Evolutionary conservation across 2,797 vertebrate species (phyloP), one percentile per base, ranked within the genome.

Genomic region (Pangasius djambal): DNA sequence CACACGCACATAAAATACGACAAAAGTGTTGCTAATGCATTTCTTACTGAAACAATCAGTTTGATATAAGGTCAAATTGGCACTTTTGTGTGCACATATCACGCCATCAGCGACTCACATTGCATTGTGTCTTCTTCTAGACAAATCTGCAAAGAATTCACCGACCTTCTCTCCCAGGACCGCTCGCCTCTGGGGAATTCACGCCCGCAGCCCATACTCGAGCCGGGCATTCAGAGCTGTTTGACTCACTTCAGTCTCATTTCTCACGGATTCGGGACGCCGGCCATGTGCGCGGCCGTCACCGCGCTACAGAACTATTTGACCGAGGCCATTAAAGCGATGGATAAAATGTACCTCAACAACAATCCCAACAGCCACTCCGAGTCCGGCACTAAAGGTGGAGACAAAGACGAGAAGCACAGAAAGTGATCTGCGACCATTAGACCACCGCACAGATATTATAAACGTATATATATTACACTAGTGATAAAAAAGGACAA

Each of bases 331-430:
- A 98, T 99, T 95, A 99, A 99, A 96, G 98, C 98, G 95, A 99
- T 99, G 98, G 98, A 99, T 98, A 99, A 99, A 98, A 99, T 99
- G 98, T 99, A 99, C 97, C 98, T 99, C 97, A 99, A 97, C 97
- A 98, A 97, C 91, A 98, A 97, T 94, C 98, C 98, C 93, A 99
- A 98, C 97, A 99, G 97, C 96, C 98, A 99, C 97, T 98, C 98
- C 95, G 98, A 99, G 94, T 98, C 95, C 96, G 97, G 97, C 96
- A 96, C 97, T 96, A 99, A 99, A 97, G 97, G 97, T 92, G 95
- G 97, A 86, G 98, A 99, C 96, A 99, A 99, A 97, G 98, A 99
- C 94, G 98, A 99, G 96, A 99, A 99, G 92, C 98, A 99, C 96
- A 96, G 98, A 97, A 99, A 99, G 97, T 99, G 97, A 97, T 93